Evolutionary conservation across 92 coral and sea anemone genomes (phyloP).

Genomic region (Isaurus tuberculatus): DNA sequence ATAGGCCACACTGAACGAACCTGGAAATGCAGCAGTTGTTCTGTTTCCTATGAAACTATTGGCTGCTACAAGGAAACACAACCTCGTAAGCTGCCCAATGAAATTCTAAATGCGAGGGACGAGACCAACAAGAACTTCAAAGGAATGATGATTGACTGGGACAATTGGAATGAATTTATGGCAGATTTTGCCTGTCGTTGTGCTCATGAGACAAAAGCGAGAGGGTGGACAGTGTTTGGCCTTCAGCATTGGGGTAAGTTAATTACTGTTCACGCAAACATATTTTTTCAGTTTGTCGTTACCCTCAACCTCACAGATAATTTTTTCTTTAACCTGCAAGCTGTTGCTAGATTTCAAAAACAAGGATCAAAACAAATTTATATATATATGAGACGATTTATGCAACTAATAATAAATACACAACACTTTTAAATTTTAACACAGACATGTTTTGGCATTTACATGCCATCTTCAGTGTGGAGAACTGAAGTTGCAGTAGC

Average conservation of each 20-base stretch:
- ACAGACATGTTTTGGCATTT: too few relatives aligned
- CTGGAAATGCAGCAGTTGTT: slow-evolving; percentile 72
- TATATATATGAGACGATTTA: too few relatives aligned
- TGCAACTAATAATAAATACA: too few relatives aligned
- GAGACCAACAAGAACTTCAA: slow-evolving; percentile 64
- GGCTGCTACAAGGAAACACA: slow-evolving; percentile 71
- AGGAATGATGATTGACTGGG: slow-evolving; percentile 68
- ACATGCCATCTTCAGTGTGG: too few relatives aligned
- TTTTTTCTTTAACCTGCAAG: too few relatives aligned
- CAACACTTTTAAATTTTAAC: too few relatives aligned
- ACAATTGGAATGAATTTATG: slow-evolving; percentile 77
- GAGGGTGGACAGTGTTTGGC: slow-evolving; percentile 76
- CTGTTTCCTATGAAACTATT: slow-evolving; percentile 57
- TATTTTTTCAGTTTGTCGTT: too few relatives aligned
- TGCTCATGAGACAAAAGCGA: slow-evolving; percentile 34
- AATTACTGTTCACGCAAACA: neutral
- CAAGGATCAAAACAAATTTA: too few relatives aligned
- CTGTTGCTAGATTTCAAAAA: too few relatives aligned
- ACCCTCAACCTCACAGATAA: too few relatives aligned
- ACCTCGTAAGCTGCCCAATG: slow-evolving; percentile 62
- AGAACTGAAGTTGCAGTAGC: too few relatives aligned
- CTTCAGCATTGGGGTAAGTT: slow-evolving; percentile 80
- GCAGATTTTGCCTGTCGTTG: slow-evolving; percentile 71
- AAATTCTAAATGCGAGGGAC: slow-evolving; percentile 82
- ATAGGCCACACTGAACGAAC: neutral